Evolutionary conservation across 2,113 vertebrate species (phyloP).

Genomic region (Epinephelus fuscoguttatus): DNA sequence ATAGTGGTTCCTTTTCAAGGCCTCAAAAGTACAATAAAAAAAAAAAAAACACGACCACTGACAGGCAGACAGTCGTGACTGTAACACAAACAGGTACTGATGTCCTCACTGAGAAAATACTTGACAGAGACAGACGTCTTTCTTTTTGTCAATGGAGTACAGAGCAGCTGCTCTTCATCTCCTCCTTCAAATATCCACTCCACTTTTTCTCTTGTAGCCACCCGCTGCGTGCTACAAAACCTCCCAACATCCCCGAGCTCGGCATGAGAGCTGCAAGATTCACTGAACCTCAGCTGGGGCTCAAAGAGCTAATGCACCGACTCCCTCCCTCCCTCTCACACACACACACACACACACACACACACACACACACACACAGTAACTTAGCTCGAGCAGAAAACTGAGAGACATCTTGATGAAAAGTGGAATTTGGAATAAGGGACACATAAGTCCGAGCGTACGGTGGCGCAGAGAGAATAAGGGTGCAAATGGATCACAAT

Average conservation of each 20-base stretch:
- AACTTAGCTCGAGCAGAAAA: constrained; percentile 24
- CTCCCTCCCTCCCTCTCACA: constrained; percentile 2
- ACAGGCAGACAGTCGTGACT: no score
- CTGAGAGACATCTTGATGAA: constrained; percentile 1
- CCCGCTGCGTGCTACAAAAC: constrained; percentile 52
- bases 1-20: not conserved
- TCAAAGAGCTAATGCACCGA: constrained; percentile 40
- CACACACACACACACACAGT: not conserved
- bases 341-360: constrained; percentile 15
- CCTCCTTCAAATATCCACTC: constrained; percentile 24
- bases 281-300: constrained; percentile 56
- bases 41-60: not conserved
- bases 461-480: not conserved
- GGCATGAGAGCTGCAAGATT: constrained; percentile 49
- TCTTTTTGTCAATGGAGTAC: constrained; percentile 28
- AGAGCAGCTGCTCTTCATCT: constrained; percentile 27
- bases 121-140: not conserved
- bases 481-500: constrained; percentile 37
- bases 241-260: constrained; percentile 57
- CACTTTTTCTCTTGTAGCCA: constrained; percentile 22
- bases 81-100: not conserved
- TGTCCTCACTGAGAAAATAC: not conserved
- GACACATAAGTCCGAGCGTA: not conserved
- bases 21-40: not conserved
- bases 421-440: constrained; percentile 6